A percentile compares a stretch with the other conserved stretches of the same genome.
Conservation (phyloP, 2,113 vertebrate genomes). For the Zapornia atra region DNA sequence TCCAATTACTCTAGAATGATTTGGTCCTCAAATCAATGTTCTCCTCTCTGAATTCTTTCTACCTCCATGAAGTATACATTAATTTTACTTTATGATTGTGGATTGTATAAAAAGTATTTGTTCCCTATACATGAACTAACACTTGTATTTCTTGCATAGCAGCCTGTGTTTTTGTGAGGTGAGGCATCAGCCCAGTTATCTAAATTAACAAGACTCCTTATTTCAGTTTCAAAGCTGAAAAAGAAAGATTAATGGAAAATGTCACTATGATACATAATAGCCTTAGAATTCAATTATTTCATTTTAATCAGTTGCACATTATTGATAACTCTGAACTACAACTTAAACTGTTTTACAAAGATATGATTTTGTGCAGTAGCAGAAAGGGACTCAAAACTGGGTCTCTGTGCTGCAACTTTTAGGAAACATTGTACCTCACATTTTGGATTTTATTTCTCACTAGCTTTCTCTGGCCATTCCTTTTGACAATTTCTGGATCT, state of each 20-base stretch:
- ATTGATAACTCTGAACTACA: conserved; percentile 52
- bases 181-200: neutral
- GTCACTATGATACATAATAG: conserved; percentile 31
- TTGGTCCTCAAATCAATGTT: neutral
- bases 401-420: neutral
- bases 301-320: conserved; percentile 61
- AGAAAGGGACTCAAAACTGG: neutral
- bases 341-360: conserved; percentile 28
- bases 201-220: conserved; percentile 21
- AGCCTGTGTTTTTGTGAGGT: conserved; percentile 5
- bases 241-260: conserved; percentile 50
- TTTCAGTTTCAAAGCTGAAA: conserved; percentile 53
- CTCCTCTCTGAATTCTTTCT: neutral
- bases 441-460: neutral
- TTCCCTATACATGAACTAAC: neutral
- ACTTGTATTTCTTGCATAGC: neutral
- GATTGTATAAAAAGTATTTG: neutral
- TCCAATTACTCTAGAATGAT: neutral
- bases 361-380: conserved; percentile 9
- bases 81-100: neutral
- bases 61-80: neutral
- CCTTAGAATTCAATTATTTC: conserved; percentile 54
- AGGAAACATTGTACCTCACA: neutral
- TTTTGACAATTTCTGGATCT: neutral
- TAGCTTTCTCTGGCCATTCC: neutral